phyloP scores from a whole-genome alignment of 2,888 invertebrate species.

The Chloroclysta siterata region DNA sequence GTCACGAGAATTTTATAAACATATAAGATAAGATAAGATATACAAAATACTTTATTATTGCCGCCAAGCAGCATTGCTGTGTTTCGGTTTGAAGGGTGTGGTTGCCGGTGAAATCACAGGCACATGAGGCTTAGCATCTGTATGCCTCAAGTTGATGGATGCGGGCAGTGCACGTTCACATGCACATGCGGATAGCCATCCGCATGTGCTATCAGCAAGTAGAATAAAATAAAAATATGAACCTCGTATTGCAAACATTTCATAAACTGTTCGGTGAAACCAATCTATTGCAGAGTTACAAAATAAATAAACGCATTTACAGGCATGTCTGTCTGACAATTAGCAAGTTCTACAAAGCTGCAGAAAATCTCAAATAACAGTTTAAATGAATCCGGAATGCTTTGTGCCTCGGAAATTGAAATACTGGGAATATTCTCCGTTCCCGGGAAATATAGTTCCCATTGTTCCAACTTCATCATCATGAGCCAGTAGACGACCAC shows the following conservation, averaged over 20 bases:
- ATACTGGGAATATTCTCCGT: constrained; percentile 11
- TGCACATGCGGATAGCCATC: too few species aligned
- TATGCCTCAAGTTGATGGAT: too few species aligned
- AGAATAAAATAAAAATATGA: too few species aligned
- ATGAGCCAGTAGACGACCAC: background rate
- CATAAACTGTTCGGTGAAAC: too few species aligned
- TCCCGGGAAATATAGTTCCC: constrained; percentile 1
- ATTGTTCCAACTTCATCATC: constrained; percentile 5
- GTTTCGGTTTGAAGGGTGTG: too few species aligned
- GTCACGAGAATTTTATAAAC: too few species aligned
- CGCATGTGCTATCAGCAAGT: too few species aligned
- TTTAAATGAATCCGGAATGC: constrained; percentile 17
- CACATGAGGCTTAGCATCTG: background rate
- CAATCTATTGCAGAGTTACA: background rate
- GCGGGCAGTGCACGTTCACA: too few species aligned
- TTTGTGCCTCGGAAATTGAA: constrained; percentile 18
- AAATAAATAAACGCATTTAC: background rate
- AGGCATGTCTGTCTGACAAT: constrained; percentile 4
- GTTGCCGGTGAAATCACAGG: background rate
- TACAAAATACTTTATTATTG: too few species aligned
- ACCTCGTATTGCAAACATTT: too few species aligned
- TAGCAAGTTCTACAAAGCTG: constrained; percentile 13
- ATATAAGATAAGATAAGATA: too few species aligned
- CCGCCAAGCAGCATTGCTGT: too few species aligned
- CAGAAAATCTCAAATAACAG: constrained; percentile 17